Evolutionary conservation across 2,797 vertebrate species (phyloP), one percentile per base, ranked within the genome.

Genomic region (Astyanax mexicanus): DNA sequence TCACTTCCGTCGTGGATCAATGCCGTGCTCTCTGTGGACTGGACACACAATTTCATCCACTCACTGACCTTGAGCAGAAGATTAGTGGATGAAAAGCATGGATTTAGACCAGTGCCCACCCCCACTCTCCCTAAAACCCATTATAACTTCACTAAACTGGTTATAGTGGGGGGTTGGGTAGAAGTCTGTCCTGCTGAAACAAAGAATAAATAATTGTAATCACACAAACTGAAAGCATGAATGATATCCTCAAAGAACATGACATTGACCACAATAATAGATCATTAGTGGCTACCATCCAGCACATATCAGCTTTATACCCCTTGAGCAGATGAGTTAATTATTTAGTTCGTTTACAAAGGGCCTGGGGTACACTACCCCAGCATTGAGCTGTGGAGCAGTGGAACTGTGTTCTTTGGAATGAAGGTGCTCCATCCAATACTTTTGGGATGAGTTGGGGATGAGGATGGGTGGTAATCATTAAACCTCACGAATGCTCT

Each of bases 81-180:
- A 84, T 86, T 86, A 83, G 55, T 79, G 77, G 72, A 75, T 72
- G 45, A 83, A 84, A 82, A 66, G 61, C 69, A 68, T n/a, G 77
- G 73, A 79, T 69, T 84, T 80, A 80, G 62, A 47, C 66, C 74
- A 55, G 45, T 61, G 55, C 19, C 62, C 54, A 44, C 55, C 60
- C 11, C 67, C 57, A 38, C 15, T 37, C 25, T 32, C 38, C 15
- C 38, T 15, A 32, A 52, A 57, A 51, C n/a, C 69, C 15, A 76
- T 68, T 55, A 27, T 52, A 52, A 60, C 66, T 25, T 72, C 51
- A 40, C n/a, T 61, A 15, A 12, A 57, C 54, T 21, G 13, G n/a
- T n/a, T n/a, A 5, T 9, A 9, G 29, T 38, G 17, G 6, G 17
- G 49, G 19, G 49, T 8, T 6, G 19, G 21, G 29, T 15, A 47